Conservation (phyloP, 2,888 invertebrate species). For the Nysson spinosus region DNA sequence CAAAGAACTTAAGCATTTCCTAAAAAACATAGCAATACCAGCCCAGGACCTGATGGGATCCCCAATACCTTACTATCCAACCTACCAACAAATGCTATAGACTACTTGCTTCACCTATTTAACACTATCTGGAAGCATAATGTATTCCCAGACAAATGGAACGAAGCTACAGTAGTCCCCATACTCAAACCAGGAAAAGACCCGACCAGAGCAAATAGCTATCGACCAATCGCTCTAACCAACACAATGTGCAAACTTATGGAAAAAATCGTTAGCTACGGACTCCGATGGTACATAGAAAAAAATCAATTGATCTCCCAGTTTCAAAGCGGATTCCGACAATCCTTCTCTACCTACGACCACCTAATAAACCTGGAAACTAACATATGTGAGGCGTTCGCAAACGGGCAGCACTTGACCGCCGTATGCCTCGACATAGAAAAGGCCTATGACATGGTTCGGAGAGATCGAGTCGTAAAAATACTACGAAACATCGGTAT, state of each 20-base stretch:
- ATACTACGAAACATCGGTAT: not conserved
- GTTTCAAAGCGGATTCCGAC: slow-evolving; percentile 11
- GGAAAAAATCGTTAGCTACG: slow-evolving; percentile 3
- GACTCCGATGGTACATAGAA: slow-evolving; percentile 9
- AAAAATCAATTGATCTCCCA: too few species aligned
- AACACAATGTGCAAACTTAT: slow-evolving; percentile 14
- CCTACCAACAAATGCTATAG: too few species aligned
- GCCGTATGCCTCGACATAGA: not conserved
- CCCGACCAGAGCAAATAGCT: not conserved
- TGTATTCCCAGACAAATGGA: too few species aligned
- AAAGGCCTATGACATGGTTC: slow-evolving; percentile 17
- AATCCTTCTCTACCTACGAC: not conserved
- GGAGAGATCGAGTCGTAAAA: not conserved
- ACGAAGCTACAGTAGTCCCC: too few species aligned
- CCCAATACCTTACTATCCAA: too few species aligned
- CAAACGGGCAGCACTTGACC: not conserved
- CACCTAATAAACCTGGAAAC: slow-evolving; percentile 3
- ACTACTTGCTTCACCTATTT: too few species aligned
- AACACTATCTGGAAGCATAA: too few species aligned
- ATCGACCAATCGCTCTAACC: slow-evolving; percentile 4
- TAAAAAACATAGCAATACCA: too few species aligned
- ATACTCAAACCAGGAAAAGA: slow-evolving; percentile 10
- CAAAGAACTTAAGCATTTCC: too few species aligned
- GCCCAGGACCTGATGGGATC: too few species aligned
- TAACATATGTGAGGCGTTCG: slow-evolving; percentile 3